Base-by-base conservation (phyloP, 2,797 vertebrate genomes). In the Malurus leucopterus region DNA sequence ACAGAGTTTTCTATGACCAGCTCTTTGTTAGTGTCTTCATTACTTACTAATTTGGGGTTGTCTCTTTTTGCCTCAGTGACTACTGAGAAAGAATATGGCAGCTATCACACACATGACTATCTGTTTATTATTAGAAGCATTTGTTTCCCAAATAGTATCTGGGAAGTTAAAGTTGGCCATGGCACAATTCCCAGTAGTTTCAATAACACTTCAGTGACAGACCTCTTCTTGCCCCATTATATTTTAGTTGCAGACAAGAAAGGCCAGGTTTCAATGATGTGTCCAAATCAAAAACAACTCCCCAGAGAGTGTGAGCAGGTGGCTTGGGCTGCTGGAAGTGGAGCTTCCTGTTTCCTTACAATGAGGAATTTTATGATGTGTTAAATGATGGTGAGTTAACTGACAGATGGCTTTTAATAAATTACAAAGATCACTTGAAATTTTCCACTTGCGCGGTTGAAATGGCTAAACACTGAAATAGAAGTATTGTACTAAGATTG, bases 151-250 rank as follows among this genome's bases (percentile, higher is more conserved):
- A 67, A 89, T 55, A 85, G 71, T 61, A 86, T 73, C 80, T 84
- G n/a, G 40, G 41, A 89, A 76, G 46, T 78, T 88, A 63, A 94
- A 91, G 51, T 16, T 81, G 38, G 61, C 32, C 55, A 38, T 94
- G 88, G 80, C 92, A 89, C 34, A 69, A 70, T 89, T 94, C 76
- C 85, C 73, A 91, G 83, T 63, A 43, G 73, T 81, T 95, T 84
- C 76, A 92, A 81, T 43, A 89, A 94, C 41, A 43, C 76, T 65
- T 75, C 49, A 44, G 38, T 73, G 67, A 79, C 71, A 76, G 74
- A 84, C 46, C 68, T 92, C 40, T 88, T 69, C 83, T 91, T 81
- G 59, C 53, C 76, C 64, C n/a, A 61, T 70, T 76, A 24, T 64
- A 59, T 89, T 92, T 91, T 70, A 84, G 74, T 53, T 67, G 74